Conservation (phyloP, 2,888 invertebrate genomes). For the Polylopha cassiicola region DNA sequence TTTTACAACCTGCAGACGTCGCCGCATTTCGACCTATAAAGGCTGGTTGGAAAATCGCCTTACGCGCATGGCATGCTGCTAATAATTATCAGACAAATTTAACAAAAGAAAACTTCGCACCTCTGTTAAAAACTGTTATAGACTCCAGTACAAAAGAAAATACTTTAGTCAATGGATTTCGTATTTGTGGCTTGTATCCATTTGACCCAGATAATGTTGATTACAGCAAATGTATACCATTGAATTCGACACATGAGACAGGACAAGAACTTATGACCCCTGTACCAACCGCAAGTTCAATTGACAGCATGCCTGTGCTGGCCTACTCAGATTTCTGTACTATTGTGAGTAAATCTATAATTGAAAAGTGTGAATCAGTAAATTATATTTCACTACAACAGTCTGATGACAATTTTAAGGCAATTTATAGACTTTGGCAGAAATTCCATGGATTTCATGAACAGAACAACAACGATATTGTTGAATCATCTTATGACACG, state of each 20-base stretch:
- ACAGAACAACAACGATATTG: background rate
- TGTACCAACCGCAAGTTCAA: background rate
- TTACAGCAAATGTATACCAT: background rate
- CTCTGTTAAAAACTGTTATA: background rate
- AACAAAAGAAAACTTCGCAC: background rate
- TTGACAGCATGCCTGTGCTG: background rate
- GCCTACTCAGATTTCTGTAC: background rate
- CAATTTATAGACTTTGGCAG: constrained; percentile 1
- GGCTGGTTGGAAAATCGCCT: background rate
- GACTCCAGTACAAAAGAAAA: no score
- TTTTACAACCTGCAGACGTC: background rate
- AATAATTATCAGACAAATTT: background rate
- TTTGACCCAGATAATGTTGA: background rate
- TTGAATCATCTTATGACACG: no score
- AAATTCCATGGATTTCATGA: background rate
- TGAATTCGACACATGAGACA: background rate
- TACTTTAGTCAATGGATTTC: background rate
- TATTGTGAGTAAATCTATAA: background rate
- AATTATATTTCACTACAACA: background rate
- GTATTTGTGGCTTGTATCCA: background rate
- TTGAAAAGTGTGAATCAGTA: background rate
- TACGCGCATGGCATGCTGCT: background rate
- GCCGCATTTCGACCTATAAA: background rate
- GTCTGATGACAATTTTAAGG: background rate
- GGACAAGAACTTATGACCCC: background rate